phyloP scores from a whole-genome alignment of 2,797 vertebrate genomes.

The Platyrinchus mystaceus region DNA sequence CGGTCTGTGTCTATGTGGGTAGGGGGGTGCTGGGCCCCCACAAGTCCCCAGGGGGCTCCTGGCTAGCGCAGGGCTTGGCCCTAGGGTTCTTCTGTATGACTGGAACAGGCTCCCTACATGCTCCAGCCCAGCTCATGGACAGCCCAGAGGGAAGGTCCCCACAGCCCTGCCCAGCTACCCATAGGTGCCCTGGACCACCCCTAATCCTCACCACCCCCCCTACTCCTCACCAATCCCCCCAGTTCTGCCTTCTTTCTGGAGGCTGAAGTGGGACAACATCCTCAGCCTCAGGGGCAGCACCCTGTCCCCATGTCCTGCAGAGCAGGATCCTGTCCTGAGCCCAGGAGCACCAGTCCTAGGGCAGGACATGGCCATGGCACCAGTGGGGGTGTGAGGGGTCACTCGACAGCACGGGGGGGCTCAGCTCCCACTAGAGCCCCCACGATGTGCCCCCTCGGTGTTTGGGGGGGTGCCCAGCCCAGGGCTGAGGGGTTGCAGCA shows the following conservation, averaged over 20 bases:
- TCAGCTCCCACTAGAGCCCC: neutral
- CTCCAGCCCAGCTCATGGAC: neutral
- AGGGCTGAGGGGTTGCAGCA: constrained; percentile 16
- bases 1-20: rapidly evolving
- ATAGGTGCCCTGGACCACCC: rapidly evolving
- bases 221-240: neutral
- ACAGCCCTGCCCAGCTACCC: neutral
- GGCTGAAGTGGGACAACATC: rapidly evolving
- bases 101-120: rapidly evolving
- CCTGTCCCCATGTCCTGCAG: rapidly evolving
- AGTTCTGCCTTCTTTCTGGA: neutral
- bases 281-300: neutral
- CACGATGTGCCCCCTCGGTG: rapidly evolving
- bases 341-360: rapidly evolving
- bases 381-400: rapidly evolving
- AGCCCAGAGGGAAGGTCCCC: rapidly evolving
- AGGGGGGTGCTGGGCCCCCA: neutral
- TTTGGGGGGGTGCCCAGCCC: neutral
- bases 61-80: rapidly evolving
- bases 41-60: neutral
- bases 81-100: rapidly evolving
- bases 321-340: neutral
- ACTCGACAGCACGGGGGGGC: rapidly evolving
- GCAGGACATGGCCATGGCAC: neutral
- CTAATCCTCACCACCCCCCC: neutral